These are phyloP conservation scores for Callopanchax toddi DNA, from an alignment of 2,113 vertebrate species.

Conservation along the genomic window DNA sequence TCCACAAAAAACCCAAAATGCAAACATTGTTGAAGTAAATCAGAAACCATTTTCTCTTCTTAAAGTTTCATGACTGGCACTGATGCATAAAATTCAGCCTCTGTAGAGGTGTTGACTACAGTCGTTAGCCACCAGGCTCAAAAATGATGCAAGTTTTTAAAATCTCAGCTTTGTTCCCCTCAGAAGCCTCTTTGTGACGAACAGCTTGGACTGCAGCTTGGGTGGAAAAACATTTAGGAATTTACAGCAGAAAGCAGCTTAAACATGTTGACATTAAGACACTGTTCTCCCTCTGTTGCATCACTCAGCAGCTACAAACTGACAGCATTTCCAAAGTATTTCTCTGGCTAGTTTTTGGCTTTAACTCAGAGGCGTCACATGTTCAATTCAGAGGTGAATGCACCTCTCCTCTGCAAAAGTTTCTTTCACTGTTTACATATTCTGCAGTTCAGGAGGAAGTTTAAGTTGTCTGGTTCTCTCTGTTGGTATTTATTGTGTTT, in stretches of 20 bases:
- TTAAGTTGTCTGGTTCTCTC: not conserved
- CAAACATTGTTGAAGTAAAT: too few species aligned
- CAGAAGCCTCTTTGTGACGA: constrained; percentile 49
- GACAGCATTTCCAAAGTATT: constrained; percentile 26
- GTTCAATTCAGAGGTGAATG: constrained; percentile 25
- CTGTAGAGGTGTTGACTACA: not conserved
- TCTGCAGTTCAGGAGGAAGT: constrained; percentile 18
- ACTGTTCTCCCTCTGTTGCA: constrained; percentile 32
- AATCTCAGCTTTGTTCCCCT: constrained; percentile 27
- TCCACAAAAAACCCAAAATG: too few species aligned
- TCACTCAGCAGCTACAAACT: constrained; percentile 43
- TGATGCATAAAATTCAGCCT: too few species aligned
- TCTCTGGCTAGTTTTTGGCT: constrained; percentile 44
- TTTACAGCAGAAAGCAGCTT: constrained; percentile 44
- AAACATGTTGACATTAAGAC: constrained; percentile 56
- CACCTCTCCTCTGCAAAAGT: constrained; percentile 14
- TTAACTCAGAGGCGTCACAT: constrained; percentile 37
- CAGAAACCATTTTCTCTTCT: too few species aligned
- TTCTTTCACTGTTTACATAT: constrained; percentile 40
- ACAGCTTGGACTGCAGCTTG: constrained; percentile 15
- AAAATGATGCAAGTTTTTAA: constrained; percentile 35
- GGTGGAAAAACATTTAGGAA: constrained; percentile 29
- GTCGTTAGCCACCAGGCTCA: not conserved
- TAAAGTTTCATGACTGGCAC: too few species aligned
- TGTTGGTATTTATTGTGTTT: not conserved